Conservation (phyloP, 2,113 vertebrate species). For the Caloenas nicobarica region DNA sequence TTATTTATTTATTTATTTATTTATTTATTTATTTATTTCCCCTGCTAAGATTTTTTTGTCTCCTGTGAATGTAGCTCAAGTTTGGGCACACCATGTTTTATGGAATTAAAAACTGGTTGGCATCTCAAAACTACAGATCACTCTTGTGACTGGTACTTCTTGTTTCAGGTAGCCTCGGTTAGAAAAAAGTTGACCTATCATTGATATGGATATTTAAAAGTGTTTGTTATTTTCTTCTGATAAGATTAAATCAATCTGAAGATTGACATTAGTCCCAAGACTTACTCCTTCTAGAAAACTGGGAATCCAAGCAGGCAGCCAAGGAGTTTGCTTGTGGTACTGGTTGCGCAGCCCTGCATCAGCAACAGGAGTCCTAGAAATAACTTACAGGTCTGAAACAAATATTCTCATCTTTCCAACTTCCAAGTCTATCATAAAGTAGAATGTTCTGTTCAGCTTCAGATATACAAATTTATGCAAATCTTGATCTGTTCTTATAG, state of each 20-base stretch:
- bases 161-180: not conserved
- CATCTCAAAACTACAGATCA: fast-evolving
- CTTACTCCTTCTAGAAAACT: not conserved
- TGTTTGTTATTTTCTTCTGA: not conserved
- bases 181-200: not conserved
- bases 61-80: not conserved
- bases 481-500: not conserved
- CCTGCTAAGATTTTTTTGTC: not conserved
- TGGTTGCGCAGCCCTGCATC: not conserved
- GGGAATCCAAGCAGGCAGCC: not conserved
- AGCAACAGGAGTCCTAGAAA: not conserved
- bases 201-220: fast-evolving
- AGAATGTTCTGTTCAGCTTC: not conserved
- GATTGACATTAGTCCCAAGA: not conserved
- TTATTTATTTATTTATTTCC: fast-evolving
- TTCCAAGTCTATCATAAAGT: not conserved
- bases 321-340: not conserved
- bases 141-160: not conserved
- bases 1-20: fast-evolving
- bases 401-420: not conserved
- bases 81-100: not conserved
- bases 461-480: not conserved
- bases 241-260: not conserved
- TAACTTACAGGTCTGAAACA: not conserved
- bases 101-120: not conserved